Conservation (phyloP, 1,140 invertebrate species). For the Temnothorax curvispinosus region DNA sequence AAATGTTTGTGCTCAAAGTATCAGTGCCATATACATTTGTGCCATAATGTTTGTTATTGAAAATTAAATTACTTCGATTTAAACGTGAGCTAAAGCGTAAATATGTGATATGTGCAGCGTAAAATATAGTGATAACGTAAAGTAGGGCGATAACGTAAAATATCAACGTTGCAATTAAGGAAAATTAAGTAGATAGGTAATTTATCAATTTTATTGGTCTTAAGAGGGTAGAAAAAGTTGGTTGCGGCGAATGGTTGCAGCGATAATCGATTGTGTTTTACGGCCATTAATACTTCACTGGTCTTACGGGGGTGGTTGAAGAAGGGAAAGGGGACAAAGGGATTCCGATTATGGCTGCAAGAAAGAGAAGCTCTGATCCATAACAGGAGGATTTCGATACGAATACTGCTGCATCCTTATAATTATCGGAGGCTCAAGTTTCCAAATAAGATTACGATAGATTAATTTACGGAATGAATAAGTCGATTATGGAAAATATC, state of each 20-base stretch:
- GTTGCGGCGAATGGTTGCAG: not conserved
- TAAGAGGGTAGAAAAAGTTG: not conserved
- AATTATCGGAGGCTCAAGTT: slow-evolving; percentile 37
- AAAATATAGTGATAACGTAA: not conserved
- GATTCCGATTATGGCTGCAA: not conserved
- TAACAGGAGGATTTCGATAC: slow-evolving; percentile 4
- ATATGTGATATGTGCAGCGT: not conserved
- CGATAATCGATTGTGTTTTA: slow-evolving; percentile 37
- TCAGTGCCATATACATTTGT: not conserved
- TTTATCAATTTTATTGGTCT: slow-evolving; percentile 20
- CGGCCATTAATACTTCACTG: not conserved
- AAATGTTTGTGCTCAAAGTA: not conserved
- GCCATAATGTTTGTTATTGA: not conserved
- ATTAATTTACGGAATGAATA: slow-evolving; percentile 25
- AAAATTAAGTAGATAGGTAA: not conserved
- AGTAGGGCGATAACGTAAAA: not conserved
- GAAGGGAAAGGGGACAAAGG: not conserved
- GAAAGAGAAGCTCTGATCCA: not conserved
- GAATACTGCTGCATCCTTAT: slow-evolving; percentile 30
- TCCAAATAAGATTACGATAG: slow-evolving; percentile 25
- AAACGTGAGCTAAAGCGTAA: not conserved
- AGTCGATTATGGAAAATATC: slow-evolving; percentile 32
- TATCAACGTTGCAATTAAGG: slow-evolving; percentile 5
- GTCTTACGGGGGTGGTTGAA: not conserved
- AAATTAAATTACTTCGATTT: not conserved